Conservation (phyloP, 2,888 invertebrate genomes). For the Philaethria dido region DNA sequence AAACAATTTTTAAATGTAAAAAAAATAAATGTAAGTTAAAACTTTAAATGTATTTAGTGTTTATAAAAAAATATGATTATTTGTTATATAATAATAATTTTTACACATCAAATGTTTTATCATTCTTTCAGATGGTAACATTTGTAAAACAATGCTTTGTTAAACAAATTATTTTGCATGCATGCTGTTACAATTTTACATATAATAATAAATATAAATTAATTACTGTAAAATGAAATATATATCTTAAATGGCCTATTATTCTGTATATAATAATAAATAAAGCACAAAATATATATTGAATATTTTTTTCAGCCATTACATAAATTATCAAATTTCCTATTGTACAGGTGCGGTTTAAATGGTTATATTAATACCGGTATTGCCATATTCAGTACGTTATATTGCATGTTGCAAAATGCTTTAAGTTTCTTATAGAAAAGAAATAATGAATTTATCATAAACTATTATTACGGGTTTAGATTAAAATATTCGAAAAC, state of each 20-base stretch:
- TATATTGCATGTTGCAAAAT: too few species aligned
- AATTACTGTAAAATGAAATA: slow-evolving; percentile 1
- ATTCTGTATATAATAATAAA: neutral
- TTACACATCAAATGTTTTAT: neutral
- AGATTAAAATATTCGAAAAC: too few species aligned
- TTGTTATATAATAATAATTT: neutral
- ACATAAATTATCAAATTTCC: too few species aligned
- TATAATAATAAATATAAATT: too few species aligned
- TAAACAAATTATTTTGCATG: neutral
- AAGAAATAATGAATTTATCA: too few species aligned
- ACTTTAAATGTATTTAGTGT: neutral
- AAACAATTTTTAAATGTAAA: neutral
- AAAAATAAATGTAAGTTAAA: neutral
- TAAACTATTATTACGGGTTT: too few species aligned
- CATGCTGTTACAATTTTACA: neutral
- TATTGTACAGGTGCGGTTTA: too few species aligned
- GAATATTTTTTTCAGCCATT: too few species aligned
- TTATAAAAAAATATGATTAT: neutral
- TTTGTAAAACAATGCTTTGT: neutral
- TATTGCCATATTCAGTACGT: too few species aligned
- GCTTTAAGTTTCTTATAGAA: too few species aligned
- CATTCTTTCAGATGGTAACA: neutral
- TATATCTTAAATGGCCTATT: slow-evolving; percentile 1
- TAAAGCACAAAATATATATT: neutral
- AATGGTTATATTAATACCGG: too few species aligned